Evolutionary conservation across 1,140 invertebrate genomes (phyloP), one percentile per base, ranked within the genome.

Genomic region (Drosophila pseudoobscura): DNA sequence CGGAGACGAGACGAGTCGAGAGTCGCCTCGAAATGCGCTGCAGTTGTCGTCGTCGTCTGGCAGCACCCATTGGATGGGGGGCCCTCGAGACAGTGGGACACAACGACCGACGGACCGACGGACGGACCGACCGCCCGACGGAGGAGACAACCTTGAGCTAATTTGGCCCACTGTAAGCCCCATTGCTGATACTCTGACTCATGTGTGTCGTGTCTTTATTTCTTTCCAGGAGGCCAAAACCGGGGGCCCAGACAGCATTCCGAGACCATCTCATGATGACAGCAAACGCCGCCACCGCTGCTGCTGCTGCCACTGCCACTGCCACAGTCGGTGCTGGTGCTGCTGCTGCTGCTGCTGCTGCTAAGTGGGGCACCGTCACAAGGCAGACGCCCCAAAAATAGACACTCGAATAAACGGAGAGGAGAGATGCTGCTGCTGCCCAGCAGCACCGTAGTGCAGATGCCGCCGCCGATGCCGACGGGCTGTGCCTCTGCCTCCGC

Each of bases 301-400:
- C 63, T 63, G 54, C 52, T 62, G 44, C 62, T 45, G 62, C 62
- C 51, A 57, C 46, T 60, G 60, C 54, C 58, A 31, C 47, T 70
- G 62, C 62, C 56, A 57, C 39, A 49, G 61, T 47, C 60, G 43
- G 41, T 71, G 52, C 71, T 75, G 54, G 60, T 57, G 61, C 78
- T 82, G 43, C 31, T 71, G 52, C 71, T 57, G 61, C 78, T 82
- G 43, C 31, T 71, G 52, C 71, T 75, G 54, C 71, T 57, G 61
- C 78, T 82, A 87, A 89, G 83, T 87, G 83, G 83, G 79, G 84
- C 83, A 87, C 71, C 83, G 83, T 83, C 84, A 80, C 78, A 83
- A 87, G 63, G 61, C 83, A 75, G 83, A 87, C 84, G 79, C 84
- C 75, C 78, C 82, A 88, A 79, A 87, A 87, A 87, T 87, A 87